phyloP scores from a whole-genome alignment of 2,113 vertebrate species.

The Carassius carassius region DNA sequence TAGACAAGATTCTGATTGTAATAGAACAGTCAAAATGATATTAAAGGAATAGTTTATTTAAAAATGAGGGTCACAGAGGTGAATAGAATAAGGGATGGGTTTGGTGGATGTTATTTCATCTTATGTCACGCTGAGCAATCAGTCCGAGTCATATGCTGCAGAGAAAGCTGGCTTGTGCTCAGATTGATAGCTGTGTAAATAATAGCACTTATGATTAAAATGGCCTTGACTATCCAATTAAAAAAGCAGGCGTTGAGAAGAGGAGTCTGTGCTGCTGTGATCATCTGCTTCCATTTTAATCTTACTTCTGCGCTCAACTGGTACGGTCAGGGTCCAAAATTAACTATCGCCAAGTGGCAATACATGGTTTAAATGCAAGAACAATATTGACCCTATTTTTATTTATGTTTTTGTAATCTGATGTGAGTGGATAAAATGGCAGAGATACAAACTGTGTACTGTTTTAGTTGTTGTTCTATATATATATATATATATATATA shows the following conservation, averaged over 20 bases:
- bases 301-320: not conserved
- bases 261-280: not conserved
- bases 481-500: too few relatives aligned
- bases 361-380: too few relatives aligned
- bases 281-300: not conserved
- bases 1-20: not conserved
- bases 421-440: too few relatives aligned
- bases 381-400: too few relatives aligned
- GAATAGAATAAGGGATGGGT: not conserved
- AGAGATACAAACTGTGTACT: too few relatives aligned
- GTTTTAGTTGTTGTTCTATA: too few relatives aligned
- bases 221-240: slow-evolving; percentile 40
- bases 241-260: not conserved
- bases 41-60: not conserved
- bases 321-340: slow-evolving; percentile 2
- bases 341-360: not conserved
- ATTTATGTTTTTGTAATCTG: too few relatives aligned
- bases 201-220: slow-evolving; percentile 54
- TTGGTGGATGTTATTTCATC: slow-evolving; percentile 52
- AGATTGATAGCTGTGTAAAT: slow-evolving; percentile 55
- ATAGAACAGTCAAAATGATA: not conserved
- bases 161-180: slow-evolving; percentile 5
- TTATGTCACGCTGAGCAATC: slow-evolving; percentile 59
- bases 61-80: not conserved
- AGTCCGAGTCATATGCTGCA: slow-evolving; percentile 61